Evolutionary conservation across 2,113 vertebrate species (phyloP).

Genomic region (Actenoides hombroni): DNA sequence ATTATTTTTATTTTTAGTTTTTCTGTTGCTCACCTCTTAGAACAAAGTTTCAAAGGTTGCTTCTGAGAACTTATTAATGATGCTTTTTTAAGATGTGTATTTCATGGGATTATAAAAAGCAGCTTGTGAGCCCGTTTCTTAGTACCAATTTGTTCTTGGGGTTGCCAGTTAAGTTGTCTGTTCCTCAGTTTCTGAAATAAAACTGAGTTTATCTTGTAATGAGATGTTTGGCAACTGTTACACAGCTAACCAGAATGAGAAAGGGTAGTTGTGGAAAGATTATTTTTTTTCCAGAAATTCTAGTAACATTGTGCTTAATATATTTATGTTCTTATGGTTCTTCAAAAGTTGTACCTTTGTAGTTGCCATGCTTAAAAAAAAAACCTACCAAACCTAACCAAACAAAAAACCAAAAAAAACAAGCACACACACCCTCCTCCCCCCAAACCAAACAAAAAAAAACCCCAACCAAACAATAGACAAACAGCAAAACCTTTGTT

Average conservation of each 20-base stretch:
- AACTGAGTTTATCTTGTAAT: slow-evolving; percentile 1
- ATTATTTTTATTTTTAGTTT: slow-evolving; percentile 6
- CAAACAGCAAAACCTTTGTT: neutral
- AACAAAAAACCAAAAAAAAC: no score
- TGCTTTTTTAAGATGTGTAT: neutral
- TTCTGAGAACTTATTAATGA: slow-evolving; percentile 1
- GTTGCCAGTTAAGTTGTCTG: slow-evolving; percentile 3
- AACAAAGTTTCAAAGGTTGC: neutral
- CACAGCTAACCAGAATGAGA: neutral
- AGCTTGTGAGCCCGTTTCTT: neutral
- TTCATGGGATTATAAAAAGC: slow-evolving; percentile 14
- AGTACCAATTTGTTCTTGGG: neutral
- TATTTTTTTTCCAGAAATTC: neutral
- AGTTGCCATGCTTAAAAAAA: neutral
- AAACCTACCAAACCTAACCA: no score
- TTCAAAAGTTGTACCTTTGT: neutral
- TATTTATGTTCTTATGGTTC: neutral
- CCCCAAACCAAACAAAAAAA: no score
- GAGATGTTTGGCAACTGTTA: neutral
- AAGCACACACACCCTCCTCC: no score
- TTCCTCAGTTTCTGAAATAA: slow-evolving; percentile 29
- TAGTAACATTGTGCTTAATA: neutral
- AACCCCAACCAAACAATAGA: no score
- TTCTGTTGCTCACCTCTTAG: neutral
- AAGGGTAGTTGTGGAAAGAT: neutral